These are phyloP conservation scores for Melikaiella ostensackeni DNA, from an alignment of 2,888 invertebrate species.

Conservation along the genomic window DNA sequence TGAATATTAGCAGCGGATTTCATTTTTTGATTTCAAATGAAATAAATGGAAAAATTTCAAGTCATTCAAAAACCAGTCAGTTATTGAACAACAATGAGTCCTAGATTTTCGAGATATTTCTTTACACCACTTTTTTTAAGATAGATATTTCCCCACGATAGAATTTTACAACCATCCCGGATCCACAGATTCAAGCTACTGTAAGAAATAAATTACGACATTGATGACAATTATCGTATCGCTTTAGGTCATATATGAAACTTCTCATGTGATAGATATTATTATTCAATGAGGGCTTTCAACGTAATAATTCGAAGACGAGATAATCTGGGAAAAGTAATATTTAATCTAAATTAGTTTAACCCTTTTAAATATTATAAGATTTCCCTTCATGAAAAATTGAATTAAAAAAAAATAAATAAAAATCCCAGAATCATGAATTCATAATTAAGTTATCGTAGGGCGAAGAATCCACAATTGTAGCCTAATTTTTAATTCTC, in stretches of 20 bases:
- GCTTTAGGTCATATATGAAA: slow-evolving; percentile 11
- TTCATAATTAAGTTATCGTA: slow-evolving; percentile 37
- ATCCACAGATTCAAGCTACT: slow-evolving; percentile 3
- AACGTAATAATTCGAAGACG: neutral
- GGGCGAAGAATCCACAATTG: slow-evolving; percentile 54
- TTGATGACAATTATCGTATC: slow-evolving; percentile 17
- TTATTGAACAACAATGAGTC: no score
- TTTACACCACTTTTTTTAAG: no score
- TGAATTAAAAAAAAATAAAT: no score
- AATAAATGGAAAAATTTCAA: no score
- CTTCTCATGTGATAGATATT: slow-evolving; percentile 5
- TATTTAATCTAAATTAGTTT: neutral
- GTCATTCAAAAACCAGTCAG: no score
- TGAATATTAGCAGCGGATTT: no score
- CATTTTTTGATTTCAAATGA: no score
- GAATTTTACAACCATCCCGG: slow-evolving; percentile 18
- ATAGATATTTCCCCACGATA: no score
- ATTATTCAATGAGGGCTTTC: slow-evolving; percentile 2
- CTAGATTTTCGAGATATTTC: no score
- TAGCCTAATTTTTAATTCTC: slow-evolving; percentile 65
- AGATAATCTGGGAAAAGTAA: slow-evolving; percentile 1
- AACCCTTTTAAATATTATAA: neutral
- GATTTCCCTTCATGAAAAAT: neutral
- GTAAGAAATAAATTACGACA: slow-evolving; percentile 37
- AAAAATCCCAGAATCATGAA: neutral